phyloP scores from a whole-genome alignment of 2,888 invertebrate genomes.

The Dasypolia templi region DNA sequence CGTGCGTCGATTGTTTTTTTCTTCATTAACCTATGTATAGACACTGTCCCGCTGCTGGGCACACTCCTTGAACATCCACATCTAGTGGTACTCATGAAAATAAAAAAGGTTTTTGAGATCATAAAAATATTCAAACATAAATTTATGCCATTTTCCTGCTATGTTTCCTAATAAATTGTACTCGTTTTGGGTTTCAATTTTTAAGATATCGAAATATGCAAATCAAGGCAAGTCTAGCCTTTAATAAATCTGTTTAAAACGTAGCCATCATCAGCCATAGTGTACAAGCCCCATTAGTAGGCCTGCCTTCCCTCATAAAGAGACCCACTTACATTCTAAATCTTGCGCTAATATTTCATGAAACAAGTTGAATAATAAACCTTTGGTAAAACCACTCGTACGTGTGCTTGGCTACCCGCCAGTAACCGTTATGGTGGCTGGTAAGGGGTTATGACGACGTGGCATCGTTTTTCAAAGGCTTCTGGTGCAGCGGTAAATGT shows the following conservation, averaged over 20 bases:
- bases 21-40: neutral
- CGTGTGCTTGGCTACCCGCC: slow-evolving; percentile 59
- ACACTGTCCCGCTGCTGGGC: neutral
- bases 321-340: slow-evolving; percentile 42
- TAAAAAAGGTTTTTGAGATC: too few species aligned
- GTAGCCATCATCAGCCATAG: neutral
- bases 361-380: slow-evolving; percentile 63
- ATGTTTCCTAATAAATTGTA: too few species aligned
- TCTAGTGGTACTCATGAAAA: neutral
- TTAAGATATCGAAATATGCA: neutral
- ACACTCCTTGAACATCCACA: neutral
- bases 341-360: slow-evolving; percentile 55
- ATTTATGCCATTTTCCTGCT: too few species aligned
- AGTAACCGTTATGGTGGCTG: slow-evolving; percentile 41
- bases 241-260: neutral
- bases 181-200: too few species aligned
- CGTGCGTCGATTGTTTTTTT: neutral
- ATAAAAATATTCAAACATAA: too few species aligned
- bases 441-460: slow-evolving; percentile 53
- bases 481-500: slow-evolving; percentile 45
- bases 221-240: neutral
- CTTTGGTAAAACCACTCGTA: slow-evolving; percentile 47
- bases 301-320: slow-evolving; percentile 10
- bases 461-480: slow-evolving; percentile 60
- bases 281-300: neutral